phyloP scores from a whole-genome alignment of 2,888 invertebrate species.

The Conus canariensis region DNA sequence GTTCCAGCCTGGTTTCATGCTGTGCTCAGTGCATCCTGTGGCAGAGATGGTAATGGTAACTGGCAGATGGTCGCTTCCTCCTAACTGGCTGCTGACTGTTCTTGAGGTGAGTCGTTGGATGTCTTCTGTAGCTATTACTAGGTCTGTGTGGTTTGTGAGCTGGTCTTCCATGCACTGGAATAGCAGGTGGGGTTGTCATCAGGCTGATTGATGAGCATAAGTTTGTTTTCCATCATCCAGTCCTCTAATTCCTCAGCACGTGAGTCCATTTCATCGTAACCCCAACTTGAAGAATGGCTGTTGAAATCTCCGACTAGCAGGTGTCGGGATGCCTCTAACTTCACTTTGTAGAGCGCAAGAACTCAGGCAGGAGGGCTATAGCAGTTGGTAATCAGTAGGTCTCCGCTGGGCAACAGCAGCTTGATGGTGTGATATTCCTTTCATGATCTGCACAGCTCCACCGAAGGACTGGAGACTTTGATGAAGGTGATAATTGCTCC shows the following conservation, averaged over 20 bases:
- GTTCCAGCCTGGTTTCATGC: not conserved
- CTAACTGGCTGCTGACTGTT: not conserved
- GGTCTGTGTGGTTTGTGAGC: constrained; percentile 3
- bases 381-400: not conserved
- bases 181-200: not conserved
- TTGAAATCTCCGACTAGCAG: not conserved
- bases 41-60: not conserved
- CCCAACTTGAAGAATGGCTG: not conserved
- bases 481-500: constrained; percentile 9
- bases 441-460: not conserved
- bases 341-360: not conserved
- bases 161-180: not conserved
- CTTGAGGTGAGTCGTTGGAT: not conserved
- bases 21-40: not conserved
- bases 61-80: constrained; percentile 8
- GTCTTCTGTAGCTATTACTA: not conserved
- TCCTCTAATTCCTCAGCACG: not conserved
- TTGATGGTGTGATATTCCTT: not conserved
- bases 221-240: constrained; percentile 6
- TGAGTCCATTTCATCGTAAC: not conserved
- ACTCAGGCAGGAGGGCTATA: not conserved
- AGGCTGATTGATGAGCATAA: not conserved
- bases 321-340: not conserved
- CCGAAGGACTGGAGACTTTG: not conserved
- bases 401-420: not conserved